Evolutionary conservation across 2,888 invertebrate genomes (phyloP).

Genomic region (Thera obeliscata): DNA sequence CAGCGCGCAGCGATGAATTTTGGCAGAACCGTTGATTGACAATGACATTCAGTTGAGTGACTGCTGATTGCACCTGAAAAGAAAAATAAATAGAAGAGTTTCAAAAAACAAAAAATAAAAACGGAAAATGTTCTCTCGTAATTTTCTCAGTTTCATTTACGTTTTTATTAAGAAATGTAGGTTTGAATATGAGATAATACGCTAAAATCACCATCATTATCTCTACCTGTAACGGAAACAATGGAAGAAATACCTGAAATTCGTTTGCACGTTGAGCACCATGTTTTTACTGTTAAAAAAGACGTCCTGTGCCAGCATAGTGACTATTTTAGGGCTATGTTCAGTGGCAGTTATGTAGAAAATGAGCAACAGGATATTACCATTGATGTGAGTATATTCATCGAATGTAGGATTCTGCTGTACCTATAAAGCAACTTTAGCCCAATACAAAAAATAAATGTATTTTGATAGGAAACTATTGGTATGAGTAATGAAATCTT

Average conservation of each 20-base stretch:
- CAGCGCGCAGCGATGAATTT: too few relatives aligned
- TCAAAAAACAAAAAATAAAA: not conserved
- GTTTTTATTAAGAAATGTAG: constrained; percentile 3
- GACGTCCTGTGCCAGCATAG: constrained; percentile 66
- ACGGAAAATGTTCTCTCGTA: constrained; percentile 22
- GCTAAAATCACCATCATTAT: not conserved
- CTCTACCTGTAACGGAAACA: not conserved
- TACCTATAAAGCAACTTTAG: too few relatives aligned
- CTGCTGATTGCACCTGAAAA: too few relatives aligned
- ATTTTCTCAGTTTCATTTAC: constrained; percentile 12
- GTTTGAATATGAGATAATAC: constrained; percentile 10
- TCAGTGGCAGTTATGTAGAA: constrained; percentile 74
- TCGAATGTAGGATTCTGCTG: too few relatives aligned
- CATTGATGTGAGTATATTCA: constrained; percentile 64
- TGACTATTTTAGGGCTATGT: constrained; percentile 80
- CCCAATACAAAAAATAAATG: too few relatives aligned
- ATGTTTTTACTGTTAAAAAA: constrained; percentile 64
- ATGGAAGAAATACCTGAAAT: constrained; percentile 55
- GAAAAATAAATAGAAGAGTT: too few relatives aligned
- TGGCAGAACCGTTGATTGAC: too few relatives aligned
- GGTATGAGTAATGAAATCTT: not conserved
- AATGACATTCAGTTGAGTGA: too few relatives aligned
- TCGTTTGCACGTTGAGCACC: constrained; percentile 57
- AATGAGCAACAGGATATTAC: constrained; percentile 62
- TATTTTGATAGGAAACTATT: not conserved